Evolutionary conservation across 2,113 vertebrate species (phyloP).

Genomic region (Atlantisia rogersi): DNA sequence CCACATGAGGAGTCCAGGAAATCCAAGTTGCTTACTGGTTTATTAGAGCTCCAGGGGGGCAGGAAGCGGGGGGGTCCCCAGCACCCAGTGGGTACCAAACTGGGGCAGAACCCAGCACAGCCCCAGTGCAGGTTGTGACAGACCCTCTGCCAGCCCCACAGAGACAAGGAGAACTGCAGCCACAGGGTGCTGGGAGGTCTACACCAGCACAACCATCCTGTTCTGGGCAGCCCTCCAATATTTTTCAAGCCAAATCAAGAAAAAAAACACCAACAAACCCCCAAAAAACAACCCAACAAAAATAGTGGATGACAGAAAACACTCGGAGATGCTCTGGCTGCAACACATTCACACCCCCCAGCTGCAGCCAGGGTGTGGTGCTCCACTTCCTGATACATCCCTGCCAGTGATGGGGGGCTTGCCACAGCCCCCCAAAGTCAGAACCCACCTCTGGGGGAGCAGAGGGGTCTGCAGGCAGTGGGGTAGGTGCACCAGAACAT

Average conservation of each 20-base stretch:
- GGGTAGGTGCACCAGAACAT: background rate
- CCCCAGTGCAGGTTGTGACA: fast-evolving
- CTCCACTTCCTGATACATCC: background rate
- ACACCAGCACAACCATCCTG: background rate
- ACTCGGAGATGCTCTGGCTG: background rate
- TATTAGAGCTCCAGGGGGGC: background rate
- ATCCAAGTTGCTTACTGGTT: background rate
- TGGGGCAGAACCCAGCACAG: background rate
- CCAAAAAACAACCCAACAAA: background rate
- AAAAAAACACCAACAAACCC: background rate
- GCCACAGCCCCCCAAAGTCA: background rate
- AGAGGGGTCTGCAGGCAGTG: background rate
- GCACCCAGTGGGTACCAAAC: background rate
- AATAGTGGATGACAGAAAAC: background rate
- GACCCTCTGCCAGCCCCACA: background rate
- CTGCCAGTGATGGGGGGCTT: fast-evolving
- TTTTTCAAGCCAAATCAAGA: background rate
- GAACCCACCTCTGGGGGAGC: background rate
- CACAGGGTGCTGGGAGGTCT: background rate
- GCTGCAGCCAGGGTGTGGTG: background rate
- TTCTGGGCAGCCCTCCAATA: background rate
- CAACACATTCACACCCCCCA: background rate
- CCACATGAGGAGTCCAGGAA: fast-evolving
- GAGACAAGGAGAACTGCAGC: background rate
- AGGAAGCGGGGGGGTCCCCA: background rate